Base-by-base conservation (phyloP, 2,888 invertebrate species). In the Phengaris arion region DNA sequence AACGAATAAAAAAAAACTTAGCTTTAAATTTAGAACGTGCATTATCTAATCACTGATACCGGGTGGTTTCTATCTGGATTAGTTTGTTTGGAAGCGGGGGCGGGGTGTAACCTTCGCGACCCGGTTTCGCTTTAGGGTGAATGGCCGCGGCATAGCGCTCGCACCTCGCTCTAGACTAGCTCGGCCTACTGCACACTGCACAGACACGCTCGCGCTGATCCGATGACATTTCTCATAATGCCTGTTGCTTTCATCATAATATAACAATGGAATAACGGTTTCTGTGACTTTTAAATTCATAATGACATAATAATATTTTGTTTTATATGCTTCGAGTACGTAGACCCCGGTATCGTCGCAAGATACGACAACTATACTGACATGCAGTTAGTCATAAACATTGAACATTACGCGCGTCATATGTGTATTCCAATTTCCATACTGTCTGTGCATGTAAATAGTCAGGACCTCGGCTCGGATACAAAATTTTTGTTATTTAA, bases 51-150 rank as follows among this genome's bases (percentile, higher is more conserved):
- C 46, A 48, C n/a, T 72, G 72, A 72, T 54, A 72, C 51, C 72
- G 52, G 52, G 52, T 72, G 54, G 72, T 51, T 48, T 70, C 70
- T 48, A 52, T 72, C 72, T 72, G 72, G 72, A 72, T 72, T 72
- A 72, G 72, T 72, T 72, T 72, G 72, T 72, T 72, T 72, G 72
- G 72, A 73, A 64, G 52, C 69, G 74, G 73, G 68, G 35, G 72
- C 78, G 74, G 77, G 77, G 73, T 76, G 79, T 79, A 78, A 80
- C 79, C 79, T 78, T 77, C 86, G 85, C 91, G 92, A 89, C 92
- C 92, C 87, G 90, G 86, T 86, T 91, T 89, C 88, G 78, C 77
- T 88, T 22, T 89, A 89, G 88, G 92, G 90, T 92, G 88, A 90
- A 91, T 85, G 92, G 78, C 90, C 91, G 87, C 84, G 80, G 74